These are phyloP conservation scores for Moxostoma hubbsi DNA, from an alignment of 2,797 vertebrate genomes.

Conservation along the genomic window DNA sequence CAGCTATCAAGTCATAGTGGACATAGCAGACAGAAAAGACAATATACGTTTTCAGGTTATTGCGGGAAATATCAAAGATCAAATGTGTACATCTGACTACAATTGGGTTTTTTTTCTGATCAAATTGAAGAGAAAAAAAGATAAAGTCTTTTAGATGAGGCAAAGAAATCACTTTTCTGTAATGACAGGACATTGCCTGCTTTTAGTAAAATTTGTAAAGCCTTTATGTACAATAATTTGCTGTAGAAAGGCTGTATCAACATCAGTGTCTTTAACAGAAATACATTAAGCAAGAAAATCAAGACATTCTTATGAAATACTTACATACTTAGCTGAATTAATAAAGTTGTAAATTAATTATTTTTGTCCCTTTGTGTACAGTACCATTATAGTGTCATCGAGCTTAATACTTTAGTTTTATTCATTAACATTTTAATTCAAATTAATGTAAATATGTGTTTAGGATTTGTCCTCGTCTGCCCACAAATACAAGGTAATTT, in stretches of 20 bases:
- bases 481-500: neutral
- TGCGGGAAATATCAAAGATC: neutral
- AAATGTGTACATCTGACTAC: neutral
- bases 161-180: neutral
- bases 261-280: conserved; percentile 14
- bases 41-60: neutral
- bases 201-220: neutral
- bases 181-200: neutral
- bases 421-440: neutral
- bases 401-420: neutral
- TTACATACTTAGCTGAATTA: neutral
- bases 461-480: neutral
- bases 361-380: conserved; percentile 15
- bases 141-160: neutral
- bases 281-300: neutral
- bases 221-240: conserved; percentile 30
- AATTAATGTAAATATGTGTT: conserved; percentile 3
- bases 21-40: conserved; percentile 1
- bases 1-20: conserved; percentile 7
- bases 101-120: neutral
- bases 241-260: conserved; percentile 47
- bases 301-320: neutral
- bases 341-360: neutral
- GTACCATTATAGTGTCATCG: conserved; percentile 10
- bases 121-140: neutral